Base-by-base conservation (phyloP, 35 echinoderm and acorn worm species). In the Lytechinus variegatus region DNA sequence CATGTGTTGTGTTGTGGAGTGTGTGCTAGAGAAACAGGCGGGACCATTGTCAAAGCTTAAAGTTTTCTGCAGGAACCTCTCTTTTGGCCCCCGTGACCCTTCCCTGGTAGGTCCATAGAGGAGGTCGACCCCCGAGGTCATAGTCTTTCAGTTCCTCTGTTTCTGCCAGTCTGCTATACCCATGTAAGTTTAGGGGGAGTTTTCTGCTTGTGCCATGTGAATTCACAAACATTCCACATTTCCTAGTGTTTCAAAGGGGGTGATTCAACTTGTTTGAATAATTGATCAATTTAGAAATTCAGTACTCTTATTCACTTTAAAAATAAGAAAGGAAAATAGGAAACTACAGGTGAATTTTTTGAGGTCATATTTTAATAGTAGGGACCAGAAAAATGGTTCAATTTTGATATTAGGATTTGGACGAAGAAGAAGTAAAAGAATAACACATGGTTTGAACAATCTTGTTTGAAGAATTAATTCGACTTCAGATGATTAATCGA, bases 81-180 rank as follows among this genome's bases (percentile, higher is more conserved):
- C 10, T 6, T 90, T 54, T 90, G 88, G 88, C 88, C 88, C 88
- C 88, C 27, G 33, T 28, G 52, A 28, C 88, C 61, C 88, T 90
- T 90, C 88, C 52, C 88, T 90, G 88, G 88, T 90, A 52, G 29
- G 10, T 10, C n/a, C 52, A 90, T 51, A 52, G 88, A 44, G 3
- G 88, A 90, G 88, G 88, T 90, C 88, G n/a, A 79, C 66, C 66
- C 88, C 29, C 27, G 52, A 90, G 88, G 88, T 90, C 88, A 90
- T 12, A 90, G 88, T 90, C 88, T 90, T 90, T 90, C 88, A 90
- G 52, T 90, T 52, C 88, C 88, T 3, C 6, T 14, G 14, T 79
- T n/a, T 16, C 66, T 79, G 66, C 19, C 19, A 79, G 16, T 79
- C 16, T 79, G 66, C 6, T 24, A 79, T 16, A 79, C 66, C 16